A percentile compares a stretch with the other conserved stretches of the same genome.
Evolutionary conservation across 2,888 invertebrate genomes (phyloP).

Genomic region (Hypsopygia costalis): DNA sequence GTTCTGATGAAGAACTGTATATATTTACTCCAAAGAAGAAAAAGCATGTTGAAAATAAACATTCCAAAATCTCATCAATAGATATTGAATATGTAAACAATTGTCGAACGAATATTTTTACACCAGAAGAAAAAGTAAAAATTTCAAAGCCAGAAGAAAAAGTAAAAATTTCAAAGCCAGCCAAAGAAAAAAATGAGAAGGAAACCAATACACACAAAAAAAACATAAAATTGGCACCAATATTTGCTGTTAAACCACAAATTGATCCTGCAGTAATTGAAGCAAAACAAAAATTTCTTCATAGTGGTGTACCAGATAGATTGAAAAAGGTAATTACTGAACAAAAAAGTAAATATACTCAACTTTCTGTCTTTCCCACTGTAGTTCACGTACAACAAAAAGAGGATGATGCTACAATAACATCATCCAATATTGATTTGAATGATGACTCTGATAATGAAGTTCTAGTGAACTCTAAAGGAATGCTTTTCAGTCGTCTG

Average conservation of each 20-base stretch:
- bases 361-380: conserved; percentile 66
- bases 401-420: conserved; percentile 2
- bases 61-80: conserved; percentile 13
- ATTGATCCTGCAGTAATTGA: conserved; percentile 78
- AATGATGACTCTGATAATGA: conserved; percentile 17
- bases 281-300: conserved; percentile 85
- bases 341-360: conserved; percentile 55
- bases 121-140: no score
- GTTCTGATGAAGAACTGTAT: conserved; percentile 67
- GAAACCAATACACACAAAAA: conserved; percentile 20
- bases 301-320: conserved; percentile 85
- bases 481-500: conserved; percentile 27
- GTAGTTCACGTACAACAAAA: conserved; percentile 84
- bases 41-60: conserved; percentile 23
- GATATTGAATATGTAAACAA: conserved; percentile 9
- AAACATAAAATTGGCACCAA: conserved; percentile 83
- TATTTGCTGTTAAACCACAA: conserved; percentile 83
- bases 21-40: conserved; percentile 70
- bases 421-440: conserved; percentile 4
- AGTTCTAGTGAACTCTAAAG: conserved; percentile 11
- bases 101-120: not conserved
- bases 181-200: no score
- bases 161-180: not conserved
- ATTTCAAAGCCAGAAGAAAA: no score
- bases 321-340: conserved; percentile 77